These are phyloP conservation scores for Heterodera carotae DNA, from an alignment of 1,140 invertebrate genomes.

Conservation along the genomic window DNA sequence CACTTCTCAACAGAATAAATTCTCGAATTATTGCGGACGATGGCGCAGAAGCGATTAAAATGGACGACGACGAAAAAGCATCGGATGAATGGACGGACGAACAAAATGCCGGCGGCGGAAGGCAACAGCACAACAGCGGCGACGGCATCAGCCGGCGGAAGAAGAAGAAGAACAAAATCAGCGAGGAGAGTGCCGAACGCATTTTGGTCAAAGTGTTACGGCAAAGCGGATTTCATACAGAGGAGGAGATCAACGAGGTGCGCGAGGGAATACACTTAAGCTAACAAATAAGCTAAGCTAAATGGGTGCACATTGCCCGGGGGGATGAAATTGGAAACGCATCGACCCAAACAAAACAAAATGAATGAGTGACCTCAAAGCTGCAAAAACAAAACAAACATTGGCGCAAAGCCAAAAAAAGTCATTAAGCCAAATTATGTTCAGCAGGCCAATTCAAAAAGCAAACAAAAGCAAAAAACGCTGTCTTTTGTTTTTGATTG, in stretches of 20 bases:
- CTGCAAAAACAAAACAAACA: too few species aligned
- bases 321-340: too few species aligned
- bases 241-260: conserved; percentile 7
- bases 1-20: neutral
- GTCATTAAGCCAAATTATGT: too few species aligned
- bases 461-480: too few species aligned
- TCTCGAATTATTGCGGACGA: neutral
- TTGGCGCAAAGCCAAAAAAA: too few species aligned
- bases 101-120: neutral
- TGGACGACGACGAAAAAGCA: neutral
- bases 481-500: too few species aligned
- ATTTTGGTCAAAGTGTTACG: conserved; percentile 8
- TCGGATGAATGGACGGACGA: neutral
- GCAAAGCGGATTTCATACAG: conserved; percentile 1
- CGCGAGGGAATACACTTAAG: too few species aligned
- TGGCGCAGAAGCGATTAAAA: neutral
- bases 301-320: too few species aligned
- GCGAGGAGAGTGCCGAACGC: neutral
- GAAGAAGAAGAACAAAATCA: neutral
- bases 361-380: too few species aligned
- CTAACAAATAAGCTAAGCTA: too few species aligned
- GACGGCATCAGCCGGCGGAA: neutral
- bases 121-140: neutral
- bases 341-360: too few species aligned
- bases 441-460: too few species aligned